Conservation (phyloP, 2,888 invertebrate genomes). For the Tachina lurida region DNA sequence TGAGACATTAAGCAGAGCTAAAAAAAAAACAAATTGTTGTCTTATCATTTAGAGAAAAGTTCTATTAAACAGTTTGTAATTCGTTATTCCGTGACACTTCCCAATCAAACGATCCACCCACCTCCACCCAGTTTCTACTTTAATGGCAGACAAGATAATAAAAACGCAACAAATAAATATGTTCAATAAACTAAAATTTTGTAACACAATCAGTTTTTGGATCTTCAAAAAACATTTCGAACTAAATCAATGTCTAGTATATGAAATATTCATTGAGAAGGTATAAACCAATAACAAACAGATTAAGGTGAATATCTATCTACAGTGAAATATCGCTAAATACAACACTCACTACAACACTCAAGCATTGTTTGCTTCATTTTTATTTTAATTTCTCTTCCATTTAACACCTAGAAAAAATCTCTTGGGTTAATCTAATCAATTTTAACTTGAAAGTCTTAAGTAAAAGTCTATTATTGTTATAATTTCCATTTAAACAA, state of each 20-base stretch:
- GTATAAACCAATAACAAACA: neutral
- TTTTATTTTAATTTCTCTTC: too few species aligned
- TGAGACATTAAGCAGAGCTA: neutral
- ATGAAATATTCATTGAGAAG: constrained; percentile 30
- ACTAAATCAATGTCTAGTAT: constrained; percentile 34
- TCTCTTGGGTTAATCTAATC: too few species aligned
- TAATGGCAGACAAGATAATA: constrained; percentile 31
- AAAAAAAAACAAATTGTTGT: neutral
- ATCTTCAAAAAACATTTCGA: constrained; percentile 31
- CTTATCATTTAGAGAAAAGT: neutral
- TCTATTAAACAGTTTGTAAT: neutral
- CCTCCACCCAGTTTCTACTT: constrained; percentile 2
- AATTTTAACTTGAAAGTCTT: too few species aligned
- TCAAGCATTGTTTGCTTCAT: too few species aligned
- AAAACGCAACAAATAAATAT: constrained; percentile 33
- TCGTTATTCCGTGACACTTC: neutral
- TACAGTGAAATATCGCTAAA: too few species aligned
- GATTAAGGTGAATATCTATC: too few species aligned
- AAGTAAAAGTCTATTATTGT: too few species aligned
- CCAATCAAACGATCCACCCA: neutral
- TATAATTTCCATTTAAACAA: too few species aligned
- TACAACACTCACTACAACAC: too few species aligned
- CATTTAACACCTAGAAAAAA: too few species aligned
- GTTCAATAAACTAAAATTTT: constrained; percentile 32
- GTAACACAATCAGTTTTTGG: constrained; percentile 35